These are phyloP conservation scores for Manacus vitellinus DNA, from an alignment of 2,113 vertebrate genomes.

Conservation along the genomic window DNA sequence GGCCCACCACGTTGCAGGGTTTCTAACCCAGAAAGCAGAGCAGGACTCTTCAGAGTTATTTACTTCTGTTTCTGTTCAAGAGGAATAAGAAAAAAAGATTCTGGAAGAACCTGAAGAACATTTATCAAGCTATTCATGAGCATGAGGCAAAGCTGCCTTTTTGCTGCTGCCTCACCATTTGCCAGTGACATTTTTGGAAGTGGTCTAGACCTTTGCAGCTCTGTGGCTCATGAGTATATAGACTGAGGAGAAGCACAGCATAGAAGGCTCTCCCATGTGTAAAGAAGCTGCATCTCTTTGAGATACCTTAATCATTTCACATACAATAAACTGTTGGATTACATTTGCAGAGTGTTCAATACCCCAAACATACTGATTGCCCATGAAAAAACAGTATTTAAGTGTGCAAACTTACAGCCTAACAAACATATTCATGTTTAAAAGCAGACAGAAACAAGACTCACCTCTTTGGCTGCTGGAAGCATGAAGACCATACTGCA, in stretches of 20 bases:
- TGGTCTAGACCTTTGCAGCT: background rate
- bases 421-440: background rate
- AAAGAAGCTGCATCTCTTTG: background rate
- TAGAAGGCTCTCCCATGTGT: background rate
- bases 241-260: background rate
- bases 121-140: background rate
- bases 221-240: background rate
- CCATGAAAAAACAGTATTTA: background rate
- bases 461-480: background rate
- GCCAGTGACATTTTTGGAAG: background rate
- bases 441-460: background rate
- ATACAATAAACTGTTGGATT: background rate
- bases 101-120: background rate
- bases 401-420: background rate
- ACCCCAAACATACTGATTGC: background rate
- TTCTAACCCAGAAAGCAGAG: background rate
- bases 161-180: background rate
- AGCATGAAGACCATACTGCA: background rate
- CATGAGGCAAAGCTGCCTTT: background rate
- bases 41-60: background rate
- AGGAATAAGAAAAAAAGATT: background rate
- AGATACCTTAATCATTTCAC: background rate
- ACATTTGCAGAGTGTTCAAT: background rate
- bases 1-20: background rate
- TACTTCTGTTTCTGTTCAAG: background rate